Percentiles rank a stretch among this genome's conserved stretches.
Evolutionary conservation across 2,888 invertebrate genomes (phyloP).

Genomic region (Neocrepidodera transversa): DNA sequence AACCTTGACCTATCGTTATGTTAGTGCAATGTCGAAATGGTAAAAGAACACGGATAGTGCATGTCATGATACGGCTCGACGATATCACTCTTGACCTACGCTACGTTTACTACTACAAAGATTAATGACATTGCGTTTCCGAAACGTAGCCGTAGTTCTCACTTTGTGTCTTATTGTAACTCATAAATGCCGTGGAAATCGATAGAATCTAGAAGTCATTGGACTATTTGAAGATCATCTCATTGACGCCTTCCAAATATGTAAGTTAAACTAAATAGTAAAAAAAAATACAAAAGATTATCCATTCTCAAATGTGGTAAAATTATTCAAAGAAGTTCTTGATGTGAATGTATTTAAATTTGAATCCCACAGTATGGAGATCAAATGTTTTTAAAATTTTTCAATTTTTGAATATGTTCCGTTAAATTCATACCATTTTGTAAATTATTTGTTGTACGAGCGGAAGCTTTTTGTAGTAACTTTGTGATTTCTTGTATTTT

Average conservation of each 20-base stretch:
- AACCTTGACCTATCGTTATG: constrained; percentile 48
- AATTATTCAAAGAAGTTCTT: background rate
- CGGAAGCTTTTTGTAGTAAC: too few species aligned
- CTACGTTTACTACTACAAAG: constrained; percentile 54
- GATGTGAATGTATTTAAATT: background rate
- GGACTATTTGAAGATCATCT: constrained; percentile 8
- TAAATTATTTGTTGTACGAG: too few species aligned
- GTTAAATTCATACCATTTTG: too few species aligned
- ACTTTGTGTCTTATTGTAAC: constrained; percentile 9
- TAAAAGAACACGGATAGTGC: constrained; percentile 51
- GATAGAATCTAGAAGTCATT: constrained; percentile 29
- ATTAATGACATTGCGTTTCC: constrained; percentile 55
- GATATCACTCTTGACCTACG: constrained; percentile 55
- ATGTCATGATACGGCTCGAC: constrained; percentile 56
- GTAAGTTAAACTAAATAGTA: too few species aligned
- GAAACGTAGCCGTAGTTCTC: constrained; percentile 26
- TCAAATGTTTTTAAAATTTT: too few species aligned
- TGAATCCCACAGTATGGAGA: too few species aligned
- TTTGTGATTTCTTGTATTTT: too few species aligned
- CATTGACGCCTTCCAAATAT: constrained; percentile 32
- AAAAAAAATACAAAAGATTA: too few species aligned
- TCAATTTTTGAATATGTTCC: too few species aligned
- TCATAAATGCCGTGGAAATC: constrained; percentile 29
- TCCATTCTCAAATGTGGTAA: too few species aligned
- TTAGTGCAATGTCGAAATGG: constrained; percentile 38